Evolutionary conservation across 1,140 invertebrate genomes (phyloP).

Genomic region (Nephila pilipes): DNA sequence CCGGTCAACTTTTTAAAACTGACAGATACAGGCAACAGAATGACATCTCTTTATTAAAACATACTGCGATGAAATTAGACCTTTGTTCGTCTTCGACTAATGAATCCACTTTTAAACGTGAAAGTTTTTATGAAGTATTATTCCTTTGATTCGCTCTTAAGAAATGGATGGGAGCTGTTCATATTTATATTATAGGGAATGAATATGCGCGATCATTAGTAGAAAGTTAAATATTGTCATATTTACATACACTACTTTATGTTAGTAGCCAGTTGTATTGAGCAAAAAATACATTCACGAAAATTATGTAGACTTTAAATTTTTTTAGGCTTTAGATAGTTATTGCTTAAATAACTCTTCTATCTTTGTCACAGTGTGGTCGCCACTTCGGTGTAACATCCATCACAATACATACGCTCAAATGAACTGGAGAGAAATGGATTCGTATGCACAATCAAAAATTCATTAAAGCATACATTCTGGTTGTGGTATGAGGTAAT

Average conservation of each 20-base stretch:
- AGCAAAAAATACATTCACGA: conserved; percentile 8
- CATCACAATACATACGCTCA: neutral
- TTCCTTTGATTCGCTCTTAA: neutral
- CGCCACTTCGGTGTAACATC: neutral
- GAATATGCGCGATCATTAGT: neutral
- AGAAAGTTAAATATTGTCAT: conserved; percentile 11
- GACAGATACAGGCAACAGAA: neutral
- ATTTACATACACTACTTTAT: conserved; percentile 35
- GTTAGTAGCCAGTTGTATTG: conserved; percentile 18
- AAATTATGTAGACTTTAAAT: neutral
- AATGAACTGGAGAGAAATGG: neutral
- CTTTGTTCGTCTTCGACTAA: neutral
- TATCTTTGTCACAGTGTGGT: too few relatives aligned
- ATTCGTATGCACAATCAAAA: neutral
- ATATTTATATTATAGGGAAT: neutral
- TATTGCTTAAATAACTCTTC: neutral
- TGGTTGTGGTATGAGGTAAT: neutral
- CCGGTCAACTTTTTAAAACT: neutral
- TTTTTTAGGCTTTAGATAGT: neutral
- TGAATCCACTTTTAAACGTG: neutral
- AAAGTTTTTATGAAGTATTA: neutral
- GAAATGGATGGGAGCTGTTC: neutral
- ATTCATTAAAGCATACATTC: neutral
- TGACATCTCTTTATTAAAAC: too few relatives aligned
- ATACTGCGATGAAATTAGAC: too few relatives aligned